phyloP scores from a whole-genome alignment of 2,888 invertebrate species.

The Abrostola tripartita region DNA sequence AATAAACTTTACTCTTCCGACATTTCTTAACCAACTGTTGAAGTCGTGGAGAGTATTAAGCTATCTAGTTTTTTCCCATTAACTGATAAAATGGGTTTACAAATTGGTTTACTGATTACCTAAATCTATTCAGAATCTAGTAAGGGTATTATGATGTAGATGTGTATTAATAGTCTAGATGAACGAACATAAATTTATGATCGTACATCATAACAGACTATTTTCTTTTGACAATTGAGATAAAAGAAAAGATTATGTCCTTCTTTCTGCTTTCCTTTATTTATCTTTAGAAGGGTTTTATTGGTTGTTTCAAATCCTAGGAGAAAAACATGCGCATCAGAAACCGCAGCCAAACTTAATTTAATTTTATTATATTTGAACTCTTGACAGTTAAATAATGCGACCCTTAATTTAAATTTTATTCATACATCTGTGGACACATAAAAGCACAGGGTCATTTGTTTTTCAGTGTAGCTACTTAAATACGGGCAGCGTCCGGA shows the following conservation, averaged over 20 bases:
- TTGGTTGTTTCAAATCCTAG: no score
- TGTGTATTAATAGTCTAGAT: no score
- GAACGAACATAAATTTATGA: no score
- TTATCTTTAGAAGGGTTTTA: no score
- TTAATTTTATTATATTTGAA: neutral
- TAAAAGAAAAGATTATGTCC: no score
- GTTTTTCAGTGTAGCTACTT: conserved; percentile 3
- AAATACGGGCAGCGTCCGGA: conserved; percentile 30
- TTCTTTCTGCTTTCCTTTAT: no score
- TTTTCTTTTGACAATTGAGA: no score
- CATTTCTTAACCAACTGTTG: neutral
- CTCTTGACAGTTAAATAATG: neutral
- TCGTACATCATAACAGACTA: no score
- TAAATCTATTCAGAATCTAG: no score
- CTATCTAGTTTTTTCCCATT: neutral
- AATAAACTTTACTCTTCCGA: conserved; percentile 6
- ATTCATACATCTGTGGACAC: neutral
- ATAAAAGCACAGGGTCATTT: conserved; percentile 9
- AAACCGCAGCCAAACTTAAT: neutral
- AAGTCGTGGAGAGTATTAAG: neutral
- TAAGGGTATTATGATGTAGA: no score
- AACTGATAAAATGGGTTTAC: neutral
- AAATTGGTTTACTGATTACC: no score
- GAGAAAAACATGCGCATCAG: no score
- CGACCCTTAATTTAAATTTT: neutral